Percentiles rank a stretch among this genome's conserved stretches.
phyloP scores from a whole-genome alignment of 2,888 invertebrate genomes.

The Octodonta nipae region DNA sequence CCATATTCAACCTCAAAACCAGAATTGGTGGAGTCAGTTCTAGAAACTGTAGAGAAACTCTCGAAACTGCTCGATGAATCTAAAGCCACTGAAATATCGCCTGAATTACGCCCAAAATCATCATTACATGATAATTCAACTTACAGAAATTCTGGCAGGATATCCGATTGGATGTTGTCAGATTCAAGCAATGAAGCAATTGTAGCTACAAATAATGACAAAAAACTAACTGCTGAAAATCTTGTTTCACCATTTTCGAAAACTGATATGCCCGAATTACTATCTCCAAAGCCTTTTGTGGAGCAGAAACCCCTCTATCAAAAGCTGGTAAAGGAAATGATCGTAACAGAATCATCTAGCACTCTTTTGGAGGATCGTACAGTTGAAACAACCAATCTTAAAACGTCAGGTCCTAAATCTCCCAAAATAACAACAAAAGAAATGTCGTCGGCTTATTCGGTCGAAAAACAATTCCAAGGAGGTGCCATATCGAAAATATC shows the following conservation, averaged over 20 bases:
- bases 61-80: background rate
- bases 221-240: background rate
- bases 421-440: no score
- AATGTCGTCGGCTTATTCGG: background rate
- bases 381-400: no score
- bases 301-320: background rate
- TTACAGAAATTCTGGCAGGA: no score
- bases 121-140: no score
- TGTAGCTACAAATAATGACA: background rate
- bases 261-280: background rate
- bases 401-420: no score
- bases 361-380: no score
- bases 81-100: background rate
- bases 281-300: background rate
- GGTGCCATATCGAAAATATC: slow-evolving; percentile 1
- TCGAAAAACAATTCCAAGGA: background rate
- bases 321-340: background rate
- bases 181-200: background rate
- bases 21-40: no score
- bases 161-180: no score
- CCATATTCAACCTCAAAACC: no score
- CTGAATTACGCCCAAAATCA: no score
- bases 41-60: background rate
- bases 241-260: no score
- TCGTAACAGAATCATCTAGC: no score